Evolutionary conservation across 2,888 invertebrate species (phyloP).

Genomic region (Epirrhoe tristata): DNA sequence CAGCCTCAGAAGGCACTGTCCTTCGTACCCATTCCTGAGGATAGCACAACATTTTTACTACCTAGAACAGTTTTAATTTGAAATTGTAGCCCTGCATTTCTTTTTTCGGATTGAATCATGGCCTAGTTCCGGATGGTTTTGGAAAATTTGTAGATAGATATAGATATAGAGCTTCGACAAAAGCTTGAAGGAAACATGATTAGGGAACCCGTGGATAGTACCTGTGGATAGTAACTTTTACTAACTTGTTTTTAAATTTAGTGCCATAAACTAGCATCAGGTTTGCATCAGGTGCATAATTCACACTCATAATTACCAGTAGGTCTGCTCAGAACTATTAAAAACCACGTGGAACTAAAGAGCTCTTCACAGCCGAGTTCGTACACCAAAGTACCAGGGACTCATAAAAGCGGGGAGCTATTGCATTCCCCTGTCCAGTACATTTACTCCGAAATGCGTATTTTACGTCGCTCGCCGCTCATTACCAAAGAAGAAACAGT

Average conservation of each 20-base stretch:
- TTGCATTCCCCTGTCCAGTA: conserved; percentile 37
- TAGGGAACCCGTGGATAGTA: too few species aligned
- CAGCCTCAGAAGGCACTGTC: conserved; percentile 87
- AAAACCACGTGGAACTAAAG: conserved; percentile 14
- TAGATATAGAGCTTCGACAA: too few species aligned
- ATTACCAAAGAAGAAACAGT: conserved; percentile 20
- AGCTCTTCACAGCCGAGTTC: conserved; percentile 11
- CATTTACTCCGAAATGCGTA: conserved; percentile 25
- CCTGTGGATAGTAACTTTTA: too few species aligned
- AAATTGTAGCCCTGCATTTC: too few species aligned
- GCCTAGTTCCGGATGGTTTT: too few species aligned
- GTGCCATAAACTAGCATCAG: neutral
- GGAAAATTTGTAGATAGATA: too few species aligned
- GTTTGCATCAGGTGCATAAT: conserved; percentile 19
- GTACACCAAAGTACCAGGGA: conserved; percentile 36
- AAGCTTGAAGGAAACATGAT: too few species aligned
- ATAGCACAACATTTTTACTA: neutral
- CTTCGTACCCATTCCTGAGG: conserved; percentile 85
- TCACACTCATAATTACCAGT: conserved; percentile 1
- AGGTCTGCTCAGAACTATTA: conserved; percentile 13
- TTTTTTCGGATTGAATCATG: too few species aligned
- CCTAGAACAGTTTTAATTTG: neutral
- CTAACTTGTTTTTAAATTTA: neutral
- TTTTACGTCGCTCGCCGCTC: conserved; percentile 23
- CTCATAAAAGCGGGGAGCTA: conserved; percentile 35